Evolutionary conservation across 2,113 vertebrate genomes (phyloP).

Genomic region (Podocnemis expansa): DNA sequence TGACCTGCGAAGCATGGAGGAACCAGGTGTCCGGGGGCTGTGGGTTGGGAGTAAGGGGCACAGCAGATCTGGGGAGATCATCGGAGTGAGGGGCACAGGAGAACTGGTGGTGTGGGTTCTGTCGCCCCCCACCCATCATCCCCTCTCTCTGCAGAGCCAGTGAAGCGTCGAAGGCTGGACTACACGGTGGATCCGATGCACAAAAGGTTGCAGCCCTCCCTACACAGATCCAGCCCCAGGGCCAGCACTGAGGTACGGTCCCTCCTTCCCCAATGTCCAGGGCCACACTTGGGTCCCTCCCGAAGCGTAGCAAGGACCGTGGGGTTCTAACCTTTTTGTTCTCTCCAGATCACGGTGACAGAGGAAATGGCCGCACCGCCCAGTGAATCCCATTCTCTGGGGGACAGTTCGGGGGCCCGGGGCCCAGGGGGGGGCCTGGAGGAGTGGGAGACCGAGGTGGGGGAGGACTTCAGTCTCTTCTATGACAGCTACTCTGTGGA

Average conservation of each 20-base stretch:
- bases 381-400: neutral
- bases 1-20: constrained; percentile 39
- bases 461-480: constrained; percentile 78
- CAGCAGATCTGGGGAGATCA: no score
- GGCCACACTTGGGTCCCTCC: neutral
- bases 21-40: neutral
- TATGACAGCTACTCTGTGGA: constrained; percentile 80
- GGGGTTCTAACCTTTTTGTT: neutral
- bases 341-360: neutral
- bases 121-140: neutral
- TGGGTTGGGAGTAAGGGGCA: neutral
- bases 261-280: neutral
- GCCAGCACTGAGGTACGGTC: neutral
- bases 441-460: constrained; percentile 78
- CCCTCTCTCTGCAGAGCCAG: neutral
- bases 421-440: constrained; percentile 24
- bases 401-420: neutral
- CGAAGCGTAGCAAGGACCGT: neutral
- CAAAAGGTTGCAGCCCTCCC: neutral
- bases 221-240: neutral
- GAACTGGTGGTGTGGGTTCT: neutral
- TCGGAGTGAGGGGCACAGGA: neutral
- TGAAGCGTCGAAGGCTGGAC: neutral
- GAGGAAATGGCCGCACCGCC: neutral
- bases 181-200: neutral